Conservation (phyloP, 2,797 vertebrate species). For the Macropodus opercularis region DNA sequence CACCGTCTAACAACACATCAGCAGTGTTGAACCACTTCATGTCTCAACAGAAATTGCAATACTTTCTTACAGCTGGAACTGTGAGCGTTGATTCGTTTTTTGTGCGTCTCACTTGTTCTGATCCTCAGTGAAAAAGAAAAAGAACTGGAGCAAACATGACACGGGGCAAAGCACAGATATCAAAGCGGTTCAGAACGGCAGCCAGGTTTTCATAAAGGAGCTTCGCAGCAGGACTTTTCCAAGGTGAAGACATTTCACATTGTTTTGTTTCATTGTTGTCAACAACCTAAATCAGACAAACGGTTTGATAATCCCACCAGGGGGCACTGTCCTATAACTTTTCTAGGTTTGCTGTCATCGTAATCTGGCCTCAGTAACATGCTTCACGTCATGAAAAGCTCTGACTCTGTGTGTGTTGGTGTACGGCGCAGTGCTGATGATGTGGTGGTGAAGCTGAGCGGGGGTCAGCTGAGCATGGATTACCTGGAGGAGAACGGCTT, state of each 20-base stretch:
- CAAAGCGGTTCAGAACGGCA: conserved; percentile 95
- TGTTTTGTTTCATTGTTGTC: background rate
- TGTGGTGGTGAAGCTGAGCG: conserved; percentile 88
- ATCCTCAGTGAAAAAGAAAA: conserved; percentile 94
- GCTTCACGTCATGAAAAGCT: background rate
- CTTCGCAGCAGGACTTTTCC: conserved; percentile 95
- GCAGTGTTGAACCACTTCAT: too few species aligned
- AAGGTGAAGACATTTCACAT: conserved; percentile 80
- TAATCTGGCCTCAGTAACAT: background rate
- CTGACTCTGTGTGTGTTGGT: background rate
- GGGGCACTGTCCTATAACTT: conserved; percentile 46
- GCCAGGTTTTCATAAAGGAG: conserved; percentile 98
- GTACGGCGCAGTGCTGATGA: conserved; percentile 88
- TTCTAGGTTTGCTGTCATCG: conserved; percentile 6
- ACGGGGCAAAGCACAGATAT: conserved; percentile 91
- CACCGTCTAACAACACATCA: background rate
- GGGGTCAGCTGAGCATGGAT: conserved; percentile 89
- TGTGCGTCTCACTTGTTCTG: background rate
- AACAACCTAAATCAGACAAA: too few species aligned
- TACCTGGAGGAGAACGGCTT: conserved; percentile 95
- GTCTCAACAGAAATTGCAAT: background rate
- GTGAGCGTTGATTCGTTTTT: too few species aligned
- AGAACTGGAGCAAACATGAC: conserved; percentile 95
- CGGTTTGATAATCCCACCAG: conserved; percentile 50
- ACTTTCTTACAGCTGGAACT: too few species aligned